These are phyloP conservation scores for Lates calcarifer DNA, from an alignment of 2,113 vertebrate species.

Conservation along the genomic window DNA sequence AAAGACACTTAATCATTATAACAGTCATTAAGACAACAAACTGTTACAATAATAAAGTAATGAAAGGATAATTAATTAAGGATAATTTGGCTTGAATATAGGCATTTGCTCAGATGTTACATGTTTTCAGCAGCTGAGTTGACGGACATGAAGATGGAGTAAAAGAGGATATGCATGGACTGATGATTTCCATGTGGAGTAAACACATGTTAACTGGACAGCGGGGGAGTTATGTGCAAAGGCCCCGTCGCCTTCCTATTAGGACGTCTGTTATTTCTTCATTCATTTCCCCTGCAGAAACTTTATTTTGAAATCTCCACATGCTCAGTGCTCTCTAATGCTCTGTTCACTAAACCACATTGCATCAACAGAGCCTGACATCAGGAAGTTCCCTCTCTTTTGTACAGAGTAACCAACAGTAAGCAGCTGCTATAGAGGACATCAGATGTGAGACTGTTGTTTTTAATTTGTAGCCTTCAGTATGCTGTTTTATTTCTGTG, in stretches of 20 bases:
- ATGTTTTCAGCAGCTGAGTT: no score
- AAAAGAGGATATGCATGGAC: no score
- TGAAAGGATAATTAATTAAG: no score
- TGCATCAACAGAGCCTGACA: not conserved
- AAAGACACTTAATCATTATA: no score
- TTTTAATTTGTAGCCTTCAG: not conserved
- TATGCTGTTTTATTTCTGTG: not conserved
- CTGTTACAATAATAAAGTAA: no score
- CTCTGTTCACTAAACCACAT: not conserved
- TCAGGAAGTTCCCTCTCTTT: not conserved
- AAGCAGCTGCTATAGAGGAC: constrained; percentile 6
- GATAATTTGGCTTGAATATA: no score
- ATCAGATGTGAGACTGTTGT: constrained; percentile 1
- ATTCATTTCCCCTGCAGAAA: not conserved
- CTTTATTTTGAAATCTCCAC: not conserved
- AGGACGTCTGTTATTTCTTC: not conserved
- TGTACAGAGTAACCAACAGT: not conserved
- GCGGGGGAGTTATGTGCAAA: no score
- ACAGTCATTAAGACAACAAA: no score
- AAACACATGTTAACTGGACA: no score
- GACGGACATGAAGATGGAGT: no score
- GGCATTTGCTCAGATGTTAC: no score
- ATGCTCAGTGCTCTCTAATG: not conserved
- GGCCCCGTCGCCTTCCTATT: not conserved
- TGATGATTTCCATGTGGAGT: no score